Evolutionary conservation across 2,113 vertebrate species (phyloP).

Genomic region (Protobothrops mucrosquamatus): DNA sequence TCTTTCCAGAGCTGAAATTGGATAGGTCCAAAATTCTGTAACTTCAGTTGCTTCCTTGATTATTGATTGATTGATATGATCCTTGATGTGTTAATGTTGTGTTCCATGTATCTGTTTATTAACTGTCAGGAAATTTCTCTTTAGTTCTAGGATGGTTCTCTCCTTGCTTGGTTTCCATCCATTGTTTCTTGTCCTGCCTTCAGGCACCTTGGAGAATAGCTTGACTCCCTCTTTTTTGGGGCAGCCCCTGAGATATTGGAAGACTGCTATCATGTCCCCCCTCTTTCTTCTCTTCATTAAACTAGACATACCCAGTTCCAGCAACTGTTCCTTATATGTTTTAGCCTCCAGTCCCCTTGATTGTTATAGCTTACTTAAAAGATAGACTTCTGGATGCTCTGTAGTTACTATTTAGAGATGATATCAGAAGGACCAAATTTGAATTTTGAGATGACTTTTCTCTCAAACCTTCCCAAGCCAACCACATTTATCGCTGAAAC

Average conservation of each 20-base stretch:
- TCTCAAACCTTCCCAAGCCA: neutral
- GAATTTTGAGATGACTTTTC: neutral
- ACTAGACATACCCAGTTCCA: no score
- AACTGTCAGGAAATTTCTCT: no score
- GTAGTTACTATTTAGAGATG: neutral
- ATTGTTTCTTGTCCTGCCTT: no score
- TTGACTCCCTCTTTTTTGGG: no score
- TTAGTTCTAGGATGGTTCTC: no score
- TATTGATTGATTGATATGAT: neutral
- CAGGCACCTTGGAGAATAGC: accelerated
- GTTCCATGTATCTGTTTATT: neutral
- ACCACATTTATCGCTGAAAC: neutral
- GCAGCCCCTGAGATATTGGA: no score
- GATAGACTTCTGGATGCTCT: neutral
- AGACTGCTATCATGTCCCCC: no score
- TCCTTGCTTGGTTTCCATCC: no score
- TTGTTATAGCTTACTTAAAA: neutral
- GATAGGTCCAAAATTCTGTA: neutral
- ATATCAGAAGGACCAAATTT: neutral
- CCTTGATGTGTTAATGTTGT: neutral
- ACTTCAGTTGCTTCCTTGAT: neutral
- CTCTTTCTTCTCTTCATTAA: no score
- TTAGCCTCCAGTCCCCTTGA: neutral
- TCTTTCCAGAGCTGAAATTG: neutral
- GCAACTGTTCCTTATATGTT: no score